These are phyloP conservation scores for Eupithecia pulchellata DNA, from an alignment of 2,888 invertebrate genomes.

Conservation along the genomic window DNA sequence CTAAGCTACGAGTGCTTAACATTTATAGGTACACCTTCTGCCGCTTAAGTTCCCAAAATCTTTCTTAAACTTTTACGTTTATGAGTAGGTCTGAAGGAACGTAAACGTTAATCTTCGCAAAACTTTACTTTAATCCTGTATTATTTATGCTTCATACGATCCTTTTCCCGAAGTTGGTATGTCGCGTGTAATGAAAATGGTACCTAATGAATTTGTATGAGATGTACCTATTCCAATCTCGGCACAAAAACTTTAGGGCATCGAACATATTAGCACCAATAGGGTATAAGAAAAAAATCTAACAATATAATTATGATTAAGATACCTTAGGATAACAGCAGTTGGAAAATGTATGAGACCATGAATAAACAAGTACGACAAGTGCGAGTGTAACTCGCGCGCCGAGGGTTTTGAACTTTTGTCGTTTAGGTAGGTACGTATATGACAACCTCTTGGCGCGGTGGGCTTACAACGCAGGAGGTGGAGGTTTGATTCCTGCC, in stretches of 20 bases:
- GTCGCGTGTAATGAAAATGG: not conserved
- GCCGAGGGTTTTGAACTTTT: too few species aligned
- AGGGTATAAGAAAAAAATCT: too few species aligned
- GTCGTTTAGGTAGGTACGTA: too few species aligned
- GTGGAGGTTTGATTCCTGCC: too few species aligned
- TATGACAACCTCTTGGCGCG: too few species aligned
- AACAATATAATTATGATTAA: too few species aligned
- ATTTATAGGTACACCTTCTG: not conserved
- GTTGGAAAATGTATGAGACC: too few species aligned
- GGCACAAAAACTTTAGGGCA: not conserved
- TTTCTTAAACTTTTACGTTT: not conserved
- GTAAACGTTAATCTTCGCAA: not conserved
- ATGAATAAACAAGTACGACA: too few species aligned
- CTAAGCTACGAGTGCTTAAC: not conserved
- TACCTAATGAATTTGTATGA: not conserved
- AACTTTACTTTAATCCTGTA: not conserved
- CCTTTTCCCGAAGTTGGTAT: not conserved
- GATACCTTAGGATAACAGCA: too few species aligned
- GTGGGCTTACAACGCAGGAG: too few species aligned
- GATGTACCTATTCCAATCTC: not conserved
- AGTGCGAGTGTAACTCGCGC: too few species aligned
- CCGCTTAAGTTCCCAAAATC: not conserved
- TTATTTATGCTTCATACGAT: constrained; percentile 1
- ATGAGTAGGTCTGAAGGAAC: not conserved
- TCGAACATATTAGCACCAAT: not conserved